phyloP scores from a whole-genome alignment of 2,113 vertebrate genomes.

The Cervus canadensis region DNA sequence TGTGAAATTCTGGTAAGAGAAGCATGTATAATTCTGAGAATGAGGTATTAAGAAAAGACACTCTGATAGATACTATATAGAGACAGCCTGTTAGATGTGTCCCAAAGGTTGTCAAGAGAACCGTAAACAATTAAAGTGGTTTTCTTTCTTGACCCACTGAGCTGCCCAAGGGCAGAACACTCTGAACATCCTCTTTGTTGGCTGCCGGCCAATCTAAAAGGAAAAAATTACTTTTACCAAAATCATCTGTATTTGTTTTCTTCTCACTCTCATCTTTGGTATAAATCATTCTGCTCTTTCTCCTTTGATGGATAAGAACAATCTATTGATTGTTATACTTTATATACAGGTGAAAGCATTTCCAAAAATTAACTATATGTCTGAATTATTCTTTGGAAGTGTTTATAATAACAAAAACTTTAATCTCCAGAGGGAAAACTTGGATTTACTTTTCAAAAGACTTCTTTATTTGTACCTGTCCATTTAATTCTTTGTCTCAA shows the following conservation, averaged over 20 bases:
- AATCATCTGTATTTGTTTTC: not conserved
- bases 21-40: not conserved
- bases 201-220: not conserved
- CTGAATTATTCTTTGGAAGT: not conserved
- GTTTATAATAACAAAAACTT: not conserved
- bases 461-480: not conserved
- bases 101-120: not conserved
- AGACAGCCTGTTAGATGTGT: not conserved
- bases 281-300: not conserved
- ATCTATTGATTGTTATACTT: not conserved
- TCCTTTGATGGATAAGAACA: not conserved
- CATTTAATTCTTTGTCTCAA: not conserved
- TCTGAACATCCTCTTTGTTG: not conserved
- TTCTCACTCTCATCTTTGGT: not conserved
- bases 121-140: not conserved
- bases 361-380: not conserved
- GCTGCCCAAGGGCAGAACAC: not conserved
- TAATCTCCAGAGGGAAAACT: not conserved
- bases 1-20: not conserved
- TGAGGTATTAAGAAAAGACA: not conserved
- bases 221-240: not conserved
- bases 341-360: not conserved
- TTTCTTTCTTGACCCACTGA: not conserved
- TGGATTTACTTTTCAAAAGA: not conserved
- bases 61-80: not conserved